Base-by-base conservation (phyloP, 2,113 vertebrate species). In the Ictalurus furcatus region DNA sequence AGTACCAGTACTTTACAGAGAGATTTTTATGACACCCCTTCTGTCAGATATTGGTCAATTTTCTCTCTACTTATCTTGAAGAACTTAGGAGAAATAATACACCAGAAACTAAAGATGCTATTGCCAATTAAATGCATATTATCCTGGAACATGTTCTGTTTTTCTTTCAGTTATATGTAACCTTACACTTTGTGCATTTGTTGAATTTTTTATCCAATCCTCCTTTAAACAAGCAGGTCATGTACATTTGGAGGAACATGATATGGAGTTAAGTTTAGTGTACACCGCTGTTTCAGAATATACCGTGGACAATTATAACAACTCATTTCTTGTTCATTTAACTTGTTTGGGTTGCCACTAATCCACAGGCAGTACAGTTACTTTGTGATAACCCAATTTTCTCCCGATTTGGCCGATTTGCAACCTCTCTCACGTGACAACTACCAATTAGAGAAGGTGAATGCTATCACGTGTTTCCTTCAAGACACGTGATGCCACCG, bases 101-200 rank as follows among this genome's bases (percentile, higher is more conserved):
- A 59, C 52, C 48, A 80, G 54, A 81, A 81, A 56, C 19, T 28
- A 83, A 28, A 85, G 65, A 85, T 85, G 5, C 54, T 81, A 58
- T 34, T 54, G 52, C 48, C 48, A 73, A 58, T 74, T 71, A 52
- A 37, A 40, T 40, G 81, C 48, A 54, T 30, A 25, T 84, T n/a
- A 48, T 67, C 84, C 16, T 58, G 69, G n/a, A 73, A 56, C 21
- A 34, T 25, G 65, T 56, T 16, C 54, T 82, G 19, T 59, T 82
- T 7, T 59, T 56, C 28, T 16, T 56, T 54, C 76, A 16, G 25
- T 37, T 59, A 25, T 82, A 82, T 25, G 21, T 40, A 23, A 85
- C n/a, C n/a, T 71, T 34, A 14, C 8, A 37, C 48, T 11, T n/a
- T 6, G 1, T 54, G 11, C 16, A 56, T 56, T 71, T 73, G 28